Percentiles rank a stretch among this genome's conserved stretches.
Evolutionary conservation across 2,797 vertebrate species (phyloP).

Genomic region (Micrastur ruficollis): DNA sequence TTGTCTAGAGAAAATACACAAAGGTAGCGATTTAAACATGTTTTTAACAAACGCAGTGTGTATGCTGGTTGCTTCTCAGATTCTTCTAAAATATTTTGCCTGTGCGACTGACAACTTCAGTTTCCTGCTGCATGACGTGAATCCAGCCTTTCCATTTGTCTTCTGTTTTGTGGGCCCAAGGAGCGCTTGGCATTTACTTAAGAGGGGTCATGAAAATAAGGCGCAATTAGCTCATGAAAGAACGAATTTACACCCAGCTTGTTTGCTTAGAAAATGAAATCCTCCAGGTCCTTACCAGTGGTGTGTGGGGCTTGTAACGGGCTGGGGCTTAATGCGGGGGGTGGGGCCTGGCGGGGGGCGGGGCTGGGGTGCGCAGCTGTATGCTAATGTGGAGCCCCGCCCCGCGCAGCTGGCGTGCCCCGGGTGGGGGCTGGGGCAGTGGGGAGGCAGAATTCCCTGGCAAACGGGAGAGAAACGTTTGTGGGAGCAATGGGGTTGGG

Average conservation of each 20-base stretch:
- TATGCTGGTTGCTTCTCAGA: fast-evolving
- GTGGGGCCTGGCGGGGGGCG: not conserved
- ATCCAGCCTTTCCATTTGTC: not conserved
- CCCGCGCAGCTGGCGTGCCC: not conserved
- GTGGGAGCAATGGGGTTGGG: not conserved
- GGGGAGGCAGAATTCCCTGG: not conserved
- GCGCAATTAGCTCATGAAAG: not conserved
- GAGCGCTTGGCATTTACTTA: not conserved
- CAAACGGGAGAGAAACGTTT: not conserved
- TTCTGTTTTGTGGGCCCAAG: not conserved
- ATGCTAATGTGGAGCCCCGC: not conserved
- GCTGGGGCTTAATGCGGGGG: too few relatives aligned
- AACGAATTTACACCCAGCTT: not conserved
- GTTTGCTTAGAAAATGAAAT: not conserved
- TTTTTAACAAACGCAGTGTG: fast-evolving
- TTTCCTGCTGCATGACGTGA: too few relatives aligned
- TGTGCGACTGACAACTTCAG: fast-evolving
- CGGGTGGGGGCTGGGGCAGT: not conserved
- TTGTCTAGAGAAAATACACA: too few relatives aligned
- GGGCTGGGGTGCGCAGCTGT: not conserved
- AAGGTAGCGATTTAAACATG: fast-evolving
- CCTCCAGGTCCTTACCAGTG: not conserved
- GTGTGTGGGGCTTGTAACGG: too few relatives aligned
- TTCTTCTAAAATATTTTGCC: not conserved
- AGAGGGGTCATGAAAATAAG: not conserved